A percentile compares a stretch with the other conserved stretches of the same genome.
These are phyloP conservation scores for Cyanoliseus patagonus DNA, from an alignment of 2,113 vertebrate genomes.

Conservation along the genomic window DNA sequence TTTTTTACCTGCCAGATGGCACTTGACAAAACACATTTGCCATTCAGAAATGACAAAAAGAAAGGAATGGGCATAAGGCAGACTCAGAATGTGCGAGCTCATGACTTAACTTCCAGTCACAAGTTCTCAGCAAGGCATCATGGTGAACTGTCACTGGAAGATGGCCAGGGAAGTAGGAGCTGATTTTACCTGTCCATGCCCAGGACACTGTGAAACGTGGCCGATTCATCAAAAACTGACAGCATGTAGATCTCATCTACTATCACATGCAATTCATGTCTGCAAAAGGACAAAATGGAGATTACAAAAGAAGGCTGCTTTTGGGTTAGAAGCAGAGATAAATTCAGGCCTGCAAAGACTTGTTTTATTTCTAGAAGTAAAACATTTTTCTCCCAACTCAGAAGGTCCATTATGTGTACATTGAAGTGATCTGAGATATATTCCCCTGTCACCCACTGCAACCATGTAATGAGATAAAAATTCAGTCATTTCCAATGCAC, in stretches of 20 bases:
- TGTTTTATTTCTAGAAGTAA: neutral
- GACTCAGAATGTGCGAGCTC: neutral
- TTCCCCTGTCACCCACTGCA: neutral
- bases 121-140: constrained; percentile 35
- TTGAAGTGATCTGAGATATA: neutral
- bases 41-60: neutral
- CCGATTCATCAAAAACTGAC: constrained; percentile 87
- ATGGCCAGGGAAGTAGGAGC: neutral
- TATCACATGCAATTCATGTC: constrained; percentile 88
- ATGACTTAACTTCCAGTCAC: constrained; percentile 54
- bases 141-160: constrained; percentile 10
- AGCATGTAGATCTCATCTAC: constrained; percentile 98
- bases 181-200: constrained; percentile 84
- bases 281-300: constrained; percentile 50
- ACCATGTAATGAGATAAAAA: neutral
- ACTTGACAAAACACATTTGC: neutral
- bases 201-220: constrained; percentile 87
- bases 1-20: neutral
- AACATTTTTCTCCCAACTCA: neutral
- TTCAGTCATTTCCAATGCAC: neutral
- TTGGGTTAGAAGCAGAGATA: neutral
- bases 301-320: neutral
- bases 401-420: neutral
- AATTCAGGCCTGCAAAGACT: neutral
- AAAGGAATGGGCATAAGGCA: neutral